Evolutionary conservation across 2,888 invertebrate species (phyloP).

Genomic region (Rotaria socialis): DNA sequence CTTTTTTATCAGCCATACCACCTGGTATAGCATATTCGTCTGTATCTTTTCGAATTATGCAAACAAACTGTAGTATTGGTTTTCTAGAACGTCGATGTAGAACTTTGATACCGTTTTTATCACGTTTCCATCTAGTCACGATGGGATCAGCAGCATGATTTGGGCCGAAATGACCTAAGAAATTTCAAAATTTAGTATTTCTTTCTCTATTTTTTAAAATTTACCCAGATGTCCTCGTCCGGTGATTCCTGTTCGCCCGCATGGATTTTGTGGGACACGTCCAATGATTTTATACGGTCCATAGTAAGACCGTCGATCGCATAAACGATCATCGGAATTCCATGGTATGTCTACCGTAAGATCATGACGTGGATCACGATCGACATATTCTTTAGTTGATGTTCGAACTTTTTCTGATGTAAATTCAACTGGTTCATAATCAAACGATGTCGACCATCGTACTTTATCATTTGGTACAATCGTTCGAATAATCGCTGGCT

Average conservation of each 20-base stretch:
- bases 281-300: slow-evolving; percentile 47
- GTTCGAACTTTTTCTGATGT: slow-evolving; percentile 43
- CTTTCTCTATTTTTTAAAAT: not conserved
- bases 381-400: slow-evolving; percentile 31
- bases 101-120: slow-evolving; percentile 47
- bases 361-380: slow-evolving; percentile 40
- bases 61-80: slow-evolving; percentile 70
- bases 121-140: slow-evolving; percentile 61
- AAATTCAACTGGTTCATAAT: slow-evolving; percentile 44
- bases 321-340: slow-evolving; percentile 38
- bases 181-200: not conserved
- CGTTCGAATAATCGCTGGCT: not conserved
- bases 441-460: slow-evolving; percentile 29
- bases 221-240: slow-evolving; percentile 66
- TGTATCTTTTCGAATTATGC: slow-evolving; percentile 79
- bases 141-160: slow-evolving; percentile 77
- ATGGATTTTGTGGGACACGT: slow-evolving; percentile 55
- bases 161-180: slow-evolving; percentile 81
- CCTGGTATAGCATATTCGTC: slow-evolving; percentile 85
- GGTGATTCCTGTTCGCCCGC: slow-evolving; percentile 58
- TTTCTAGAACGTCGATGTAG: slow-evolving; percentile 51
- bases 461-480: slow-evolving; percentile 44
- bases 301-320: slow-evolving; percentile 43
- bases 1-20: slow-evolving; percentile 91
- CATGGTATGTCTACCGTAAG: slow-evolving; percentile 37